phyloP scores from a whole-genome alignment of 2,888 invertebrate genomes.

The Rhagophthalmus giganteus region DNA sequence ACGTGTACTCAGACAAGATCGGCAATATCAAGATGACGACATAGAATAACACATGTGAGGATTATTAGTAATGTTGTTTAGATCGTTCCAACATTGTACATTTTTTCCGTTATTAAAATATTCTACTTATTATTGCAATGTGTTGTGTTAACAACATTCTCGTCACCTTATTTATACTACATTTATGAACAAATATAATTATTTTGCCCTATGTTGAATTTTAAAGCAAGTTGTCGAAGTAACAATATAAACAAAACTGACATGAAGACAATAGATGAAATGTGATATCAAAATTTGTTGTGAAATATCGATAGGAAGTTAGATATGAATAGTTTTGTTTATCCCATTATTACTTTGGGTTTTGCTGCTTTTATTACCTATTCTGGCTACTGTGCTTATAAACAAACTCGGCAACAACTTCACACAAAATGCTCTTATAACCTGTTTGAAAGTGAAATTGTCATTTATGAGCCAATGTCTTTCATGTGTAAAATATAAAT shows the following conservation, averaged over 20 bases:
- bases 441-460: constrained; percentile 19
- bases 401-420: constrained; percentile 7
- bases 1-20: constrained; percentile 47
- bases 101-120: constrained; percentile 33
- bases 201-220: constrained; percentile 17
- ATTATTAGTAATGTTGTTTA: constrained; percentile 28
- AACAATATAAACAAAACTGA: not conserved
- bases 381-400: constrained; percentile 26
- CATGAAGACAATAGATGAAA: not conserved
- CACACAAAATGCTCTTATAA: constrained; percentile 12
- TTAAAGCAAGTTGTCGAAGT: not conserved
- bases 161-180: constrained; percentile 16
- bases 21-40: constrained; percentile 53
- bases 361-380: constrained; percentile 23
- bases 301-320: not conserved
- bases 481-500: not conserved
- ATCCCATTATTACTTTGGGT: constrained; percentile 11
- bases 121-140: constrained; percentile 23
- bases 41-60: constrained; percentile 45
- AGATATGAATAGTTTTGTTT: constrained; percentile 17
- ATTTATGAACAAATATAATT: constrained; percentile 16
- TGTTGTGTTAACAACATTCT: constrained; percentile 10
- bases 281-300: constrained; percentile 19
- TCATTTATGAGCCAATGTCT: not conserved
- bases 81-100: constrained; percentile 36